Percentiles rank a stretch among this genome's conserved stretches.
phyloP scores from a whole-genome alignment of 30 jellyfish, hydroid and myxozoan species.

The Aurelia sp. region DNA sequence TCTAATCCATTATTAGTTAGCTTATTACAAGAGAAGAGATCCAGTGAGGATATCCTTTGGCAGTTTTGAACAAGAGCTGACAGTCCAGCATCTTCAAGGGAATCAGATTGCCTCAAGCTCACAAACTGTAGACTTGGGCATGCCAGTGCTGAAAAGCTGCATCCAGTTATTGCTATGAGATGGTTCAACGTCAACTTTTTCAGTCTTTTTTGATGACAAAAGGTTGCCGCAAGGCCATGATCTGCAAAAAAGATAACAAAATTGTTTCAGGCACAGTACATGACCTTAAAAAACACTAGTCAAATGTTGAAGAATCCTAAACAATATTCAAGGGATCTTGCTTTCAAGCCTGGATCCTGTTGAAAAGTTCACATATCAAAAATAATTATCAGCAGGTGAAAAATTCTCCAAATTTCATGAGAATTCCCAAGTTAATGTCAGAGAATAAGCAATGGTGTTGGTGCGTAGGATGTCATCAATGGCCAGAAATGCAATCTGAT shows the following conservation, averaged over 20 bases:
- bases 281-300: background rate
- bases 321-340: too few species aligned
- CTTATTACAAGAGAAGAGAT: constrained; percentile 44
- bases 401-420: too few species aligned
- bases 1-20: constrained; percentile 34
- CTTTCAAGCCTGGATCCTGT: too few species aligned
- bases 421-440: too few species aligned
- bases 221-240: constrained; percentile 39
- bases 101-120: constrained; percentile 10
- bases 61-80: constrained; percentile 60
- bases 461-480: too few species aligned
- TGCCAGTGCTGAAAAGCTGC: constrained; percentile 9
- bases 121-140: constrained; percentile 29
- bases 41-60: constrained; percentile 27
- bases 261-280: background rate
- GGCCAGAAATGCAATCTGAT: too few species aligned
- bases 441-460: too few species aligned
- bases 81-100: constrained; percentile 39
- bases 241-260: constrained; percentile 18
- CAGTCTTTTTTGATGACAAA: constrained; percentile 12
- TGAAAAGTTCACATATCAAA: too few species aligned
- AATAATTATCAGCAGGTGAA: too few species aligned
- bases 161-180: constrained; percentile 25
- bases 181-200: constrained; percentile 18
- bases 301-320: too few species aligned